Evolutionary conservation across 2,888 invertebrate species (phyloP), one percentile per base, ranked within the genome.

Genomic region (Steinernema carpocapsae): DNA sequence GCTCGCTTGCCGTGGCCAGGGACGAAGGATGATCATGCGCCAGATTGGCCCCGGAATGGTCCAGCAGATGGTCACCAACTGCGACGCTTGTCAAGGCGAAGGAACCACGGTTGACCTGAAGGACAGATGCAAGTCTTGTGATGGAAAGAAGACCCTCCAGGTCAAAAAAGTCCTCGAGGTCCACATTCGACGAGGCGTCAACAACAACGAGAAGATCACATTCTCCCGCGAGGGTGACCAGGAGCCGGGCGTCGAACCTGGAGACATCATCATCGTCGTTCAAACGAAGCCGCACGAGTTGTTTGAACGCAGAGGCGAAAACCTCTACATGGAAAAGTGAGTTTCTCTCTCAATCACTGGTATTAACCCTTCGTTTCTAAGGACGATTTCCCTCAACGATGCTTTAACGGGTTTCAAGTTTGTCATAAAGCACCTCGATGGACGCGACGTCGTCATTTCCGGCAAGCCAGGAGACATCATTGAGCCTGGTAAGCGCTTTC

Each of bases 181-280:
- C 12, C 92, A 93, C 87, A 91, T 97, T 78, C 94, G 94, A 83
- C 93, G 93, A 87, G 95, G 94, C 42, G 94, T 94, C 93, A 91
- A 91, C 78, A 93, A 95, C 85, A 92, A 92, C 84, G 92, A 94
- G 88, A 94, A 93, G 88, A 92, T 96, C 78, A 91, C 91, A 83
- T 94, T 95, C 88, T 90, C 92, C 80, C 93, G 93, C 46, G 94
- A 95, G 89, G 95, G 95, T 43, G 94, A 96, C 88, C 95, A 95
- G 86, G 89, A 90, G 90, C 93, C 94, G 73, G 93, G 92, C 78
- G 91, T 93, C 45, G 93, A 93, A 84, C 92, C 94, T 19, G 95
- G 95, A 12, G 94, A 96, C 90, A 92, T 96, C 43, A 91, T 95
- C 73, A 93, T 95, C 85, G 91, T 95, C 52, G 89, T 96, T 76